Evolutionary conservation across 2,797 vertebrate genomes (phyloP).

Genomic region (Acanthurus leucopareius): DNA sequence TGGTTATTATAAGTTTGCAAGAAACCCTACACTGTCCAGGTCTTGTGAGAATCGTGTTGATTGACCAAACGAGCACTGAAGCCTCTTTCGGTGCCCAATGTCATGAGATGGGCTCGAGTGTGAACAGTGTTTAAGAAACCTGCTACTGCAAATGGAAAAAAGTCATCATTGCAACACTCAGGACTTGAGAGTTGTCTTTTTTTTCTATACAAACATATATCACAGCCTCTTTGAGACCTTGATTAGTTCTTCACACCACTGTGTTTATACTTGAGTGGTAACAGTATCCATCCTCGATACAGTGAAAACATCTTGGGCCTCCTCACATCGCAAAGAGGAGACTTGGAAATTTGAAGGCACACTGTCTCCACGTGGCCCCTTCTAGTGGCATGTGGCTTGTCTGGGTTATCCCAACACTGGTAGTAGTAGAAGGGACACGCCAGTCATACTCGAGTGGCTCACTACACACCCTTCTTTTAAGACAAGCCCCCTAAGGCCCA

Average conservation of each 20-base stretch:
- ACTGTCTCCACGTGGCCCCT: conserved; percentile 40
- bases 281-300: conserved; percentile 42
- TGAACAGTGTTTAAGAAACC: conserved; percentile 13
- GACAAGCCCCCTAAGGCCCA: conserved; percentile 56
- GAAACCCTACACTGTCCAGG: conserved; percentile 30
- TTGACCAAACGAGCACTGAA: not conserved
- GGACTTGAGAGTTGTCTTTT: not conserved
- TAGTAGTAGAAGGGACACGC: conserved; percentile 56
- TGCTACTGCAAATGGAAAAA: not conserved
- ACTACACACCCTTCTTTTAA: conserved; percentile 40
- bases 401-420: conserved; percentile 71
- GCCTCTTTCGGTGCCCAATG: not conserved
- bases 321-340: conserved; percentile 27
- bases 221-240: not conserved
- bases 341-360: conserved; percentile 48
- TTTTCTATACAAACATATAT: not conserved
- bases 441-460: conserved; percentile 23
- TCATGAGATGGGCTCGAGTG: conserved; percentile 4
- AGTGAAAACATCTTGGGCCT: conserved; percentile 39
- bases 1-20: conserved; percentile 37
- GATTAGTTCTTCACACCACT: conserved; percentile 48
- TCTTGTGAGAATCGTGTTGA: conserved; percentile 11
- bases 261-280: conserved; percentile 53
- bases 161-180: not conserved
- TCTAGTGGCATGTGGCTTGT: conserved; percentile 56